Percentiles rank a stretch among this genome's conserved stretches.
phyloP scores from a whole-genome alignment of 2,113 vertebrate species.

The Tinamus guttatus region DNA sequence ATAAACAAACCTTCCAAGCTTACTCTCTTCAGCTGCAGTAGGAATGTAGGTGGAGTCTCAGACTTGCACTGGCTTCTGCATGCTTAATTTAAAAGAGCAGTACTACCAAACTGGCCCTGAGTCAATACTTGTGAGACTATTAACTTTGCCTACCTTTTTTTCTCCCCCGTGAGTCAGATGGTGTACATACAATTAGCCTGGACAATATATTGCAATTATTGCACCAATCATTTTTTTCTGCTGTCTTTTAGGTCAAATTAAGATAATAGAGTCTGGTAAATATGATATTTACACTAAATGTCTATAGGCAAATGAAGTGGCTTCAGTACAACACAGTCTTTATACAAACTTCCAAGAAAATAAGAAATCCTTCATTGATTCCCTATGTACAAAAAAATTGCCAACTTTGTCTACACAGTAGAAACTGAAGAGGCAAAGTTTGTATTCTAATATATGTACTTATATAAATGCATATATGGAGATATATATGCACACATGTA shows the following conservation, averaged over 20 bases:
- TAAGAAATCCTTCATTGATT: conserved; percentile 75
- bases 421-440: conserved; percentile 73
- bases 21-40: background rate
- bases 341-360: conserved; percentile 60
- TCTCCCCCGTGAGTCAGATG: background rate
- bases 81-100: background rate
- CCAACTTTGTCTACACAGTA: conserved; percentile 78
- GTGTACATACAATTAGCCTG: background rate
- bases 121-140: conserved; percentile 13
- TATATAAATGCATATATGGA: conserved; percentile 5
- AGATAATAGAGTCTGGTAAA: conserved; percentile 62
- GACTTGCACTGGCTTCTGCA: conserved; percentile 25
- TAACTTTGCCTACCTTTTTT: conserved; percentile 3
- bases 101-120: background rate
- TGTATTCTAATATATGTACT: conserved; percentile 46
- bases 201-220: conserved; percentile 2
- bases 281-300: conserved; percentile 70
- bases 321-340: conserved; percentile 48
- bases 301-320: conserved; percentile 37
- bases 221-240: conserved; percentile 24
- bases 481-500: background rate
- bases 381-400: conserved; percentile 74
- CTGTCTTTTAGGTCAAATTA: conserved; percentile 39
- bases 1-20: background rate
- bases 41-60: background rate